phyloP scores from a whole-genome alignment of 2,113 vertebrate genomes.

The Tupaia chinensis region DNA sequence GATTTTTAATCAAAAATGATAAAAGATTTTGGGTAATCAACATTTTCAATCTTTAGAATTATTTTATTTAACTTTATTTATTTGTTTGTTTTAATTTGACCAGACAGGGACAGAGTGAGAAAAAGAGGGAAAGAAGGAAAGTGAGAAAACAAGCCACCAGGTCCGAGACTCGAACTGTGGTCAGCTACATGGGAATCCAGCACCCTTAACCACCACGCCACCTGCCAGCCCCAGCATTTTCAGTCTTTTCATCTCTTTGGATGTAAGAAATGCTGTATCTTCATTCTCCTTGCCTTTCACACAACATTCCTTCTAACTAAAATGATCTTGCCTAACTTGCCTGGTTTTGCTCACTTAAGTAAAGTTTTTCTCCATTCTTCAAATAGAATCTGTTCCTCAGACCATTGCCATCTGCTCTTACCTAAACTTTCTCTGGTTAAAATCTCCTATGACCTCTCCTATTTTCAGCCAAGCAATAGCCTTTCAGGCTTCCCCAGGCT shows the following conservation, averaged over 20 bases:
- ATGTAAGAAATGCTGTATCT: neutral
- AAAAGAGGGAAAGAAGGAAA: too few relatives aligned
- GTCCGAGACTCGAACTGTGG: too few relatives aligned
- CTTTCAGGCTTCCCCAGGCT: neutral
- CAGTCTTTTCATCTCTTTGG: neutral
- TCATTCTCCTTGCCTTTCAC: neutral
- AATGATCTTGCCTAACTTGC: neutral
- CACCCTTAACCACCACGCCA: too few relatives aligned
- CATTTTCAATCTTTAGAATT: neutral
- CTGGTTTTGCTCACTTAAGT: neutral
- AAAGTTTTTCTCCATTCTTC: neutral
- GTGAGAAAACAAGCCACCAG: too few relatives aligned
- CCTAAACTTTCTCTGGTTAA: neutral
- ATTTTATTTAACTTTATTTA: too few relatives aligned
- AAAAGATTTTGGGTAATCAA: neutral
- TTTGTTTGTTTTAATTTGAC: too few relatives aligned
- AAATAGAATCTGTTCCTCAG: neutral
- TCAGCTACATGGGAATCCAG: too few relatives aligned
- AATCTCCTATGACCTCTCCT: neutral
- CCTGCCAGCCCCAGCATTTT: neutral
- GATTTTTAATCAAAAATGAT: conserved; percentile 15
- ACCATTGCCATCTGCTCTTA: neutral
- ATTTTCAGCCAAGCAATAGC: neutral
- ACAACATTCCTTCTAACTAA: neutral
- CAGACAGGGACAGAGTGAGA: too few relatives aligned